phyloP scores from a whole-genome alignment of 2,797 vertebrate species.

The Alfaro cultratus region DNA sequence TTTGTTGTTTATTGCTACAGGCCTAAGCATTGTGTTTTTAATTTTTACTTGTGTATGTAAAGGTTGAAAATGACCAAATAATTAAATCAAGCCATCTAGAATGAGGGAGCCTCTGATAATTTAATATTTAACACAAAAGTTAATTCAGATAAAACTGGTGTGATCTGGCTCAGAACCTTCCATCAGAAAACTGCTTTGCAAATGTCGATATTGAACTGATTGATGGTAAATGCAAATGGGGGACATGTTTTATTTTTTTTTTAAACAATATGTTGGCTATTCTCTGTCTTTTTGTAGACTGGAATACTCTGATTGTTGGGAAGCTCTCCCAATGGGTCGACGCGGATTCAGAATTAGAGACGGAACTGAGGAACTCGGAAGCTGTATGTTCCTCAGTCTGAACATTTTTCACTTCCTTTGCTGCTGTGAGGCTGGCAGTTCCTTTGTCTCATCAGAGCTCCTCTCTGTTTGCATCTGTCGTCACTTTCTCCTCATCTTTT shows the following conservation, averaged over 20 bases:
- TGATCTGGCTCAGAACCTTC: not conserved
- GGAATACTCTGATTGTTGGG: conserved; percentile 94
- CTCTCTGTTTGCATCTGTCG: not conserved
- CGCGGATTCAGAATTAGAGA: conserved; percentile 86
- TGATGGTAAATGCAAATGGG: not conserved
- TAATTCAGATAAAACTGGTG: not conserved
- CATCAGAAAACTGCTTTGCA: not conserved
- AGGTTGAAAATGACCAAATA: too few species aligned
- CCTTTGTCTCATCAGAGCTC: not conserved
- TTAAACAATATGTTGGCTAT: not conserved
- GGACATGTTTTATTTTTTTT: not conserved
- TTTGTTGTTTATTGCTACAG: too few species aligned
- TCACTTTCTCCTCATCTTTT: not conserved
- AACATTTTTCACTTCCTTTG: not conserved
- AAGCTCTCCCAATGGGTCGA: conserved; percentile 93
- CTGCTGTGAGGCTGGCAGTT: not conserved
- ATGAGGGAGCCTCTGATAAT: not conserved
- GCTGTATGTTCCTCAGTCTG: conserved; percentile 77
- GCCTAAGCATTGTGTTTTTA: too few species aligned
- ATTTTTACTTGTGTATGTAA: too few species aligned
- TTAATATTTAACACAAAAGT: not conserved
- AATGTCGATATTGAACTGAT: not conserved
- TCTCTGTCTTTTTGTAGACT: conserved; percentile 77
- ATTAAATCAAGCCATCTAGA: not conserved
- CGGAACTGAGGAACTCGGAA: conserved; percentile 88